These are phyloP conservation scores for Eremobia ochroleuca DNA, from an alignment of 2,888 invertebrate species.

Conservation along the genomic window DNA sequence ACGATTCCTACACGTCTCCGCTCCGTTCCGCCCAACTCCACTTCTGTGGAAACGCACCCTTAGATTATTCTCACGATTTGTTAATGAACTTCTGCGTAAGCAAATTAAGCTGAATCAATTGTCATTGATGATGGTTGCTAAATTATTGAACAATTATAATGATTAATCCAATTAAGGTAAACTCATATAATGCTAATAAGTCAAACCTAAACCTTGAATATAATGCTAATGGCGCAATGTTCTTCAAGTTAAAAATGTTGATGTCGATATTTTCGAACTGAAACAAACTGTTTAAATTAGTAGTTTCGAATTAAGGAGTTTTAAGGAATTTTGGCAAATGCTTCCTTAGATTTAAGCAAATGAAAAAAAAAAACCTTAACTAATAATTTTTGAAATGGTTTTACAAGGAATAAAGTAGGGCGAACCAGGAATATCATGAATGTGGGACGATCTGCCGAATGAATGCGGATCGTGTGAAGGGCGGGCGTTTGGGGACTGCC, in stretches of 20 bases:
- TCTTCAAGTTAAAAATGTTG: neutral
- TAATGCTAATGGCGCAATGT: neutral
- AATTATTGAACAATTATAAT: too few relatives aligned
- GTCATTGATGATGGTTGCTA: neutral
- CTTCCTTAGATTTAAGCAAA: neutral
- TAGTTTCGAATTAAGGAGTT: neutral
- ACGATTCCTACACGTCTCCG: too few relatives aligned
- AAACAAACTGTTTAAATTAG: neutral
- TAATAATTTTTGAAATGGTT: neutral
- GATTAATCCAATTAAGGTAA: neutral
- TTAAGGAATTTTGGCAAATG: neutral
- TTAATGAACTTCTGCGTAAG: neutral
- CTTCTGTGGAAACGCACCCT: too few relatives aligned
- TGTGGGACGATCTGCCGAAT: neutral
- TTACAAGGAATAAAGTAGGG: neutral
- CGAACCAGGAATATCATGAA: neutral
- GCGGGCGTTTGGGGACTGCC: too few relatives aligned
- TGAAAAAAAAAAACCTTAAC: neutral
- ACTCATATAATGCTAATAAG: neutral
- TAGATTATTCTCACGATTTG: too few relatives aligned
- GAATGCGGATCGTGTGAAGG: too few relatives aligned
- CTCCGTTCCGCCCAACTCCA: too few relatives aligned
- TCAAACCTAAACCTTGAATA: neutral
- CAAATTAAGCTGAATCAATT: neutral
- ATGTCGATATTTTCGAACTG: neutral